Percentiles rank a stretch among this genome's conserved stretches.
phyloP scores from a whole-genome alignment of 2,888 invertebrate genomes.

The Bruchidius siliquastri region DNA sequence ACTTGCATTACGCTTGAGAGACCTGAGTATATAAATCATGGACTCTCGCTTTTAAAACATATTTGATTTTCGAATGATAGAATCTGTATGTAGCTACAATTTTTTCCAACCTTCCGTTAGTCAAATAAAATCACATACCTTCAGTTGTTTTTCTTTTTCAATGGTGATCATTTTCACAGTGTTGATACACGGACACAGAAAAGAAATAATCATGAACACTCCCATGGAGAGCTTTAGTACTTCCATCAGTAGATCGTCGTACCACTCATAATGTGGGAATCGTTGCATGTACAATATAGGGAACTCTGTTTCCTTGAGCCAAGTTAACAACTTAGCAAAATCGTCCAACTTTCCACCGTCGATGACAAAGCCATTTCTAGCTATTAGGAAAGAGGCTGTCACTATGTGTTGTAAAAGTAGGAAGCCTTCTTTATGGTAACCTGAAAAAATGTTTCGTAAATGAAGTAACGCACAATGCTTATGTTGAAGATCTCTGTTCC shows the following conservation, averaged over 20 bases:
- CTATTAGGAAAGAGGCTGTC: constrained; percentile 31
- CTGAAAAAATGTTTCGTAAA: constrained; percentile 43
- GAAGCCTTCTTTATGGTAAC: constrained; percentile 62
- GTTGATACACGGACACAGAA: constrained; percentile 74
- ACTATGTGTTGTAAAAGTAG: constrained; percentile 57
- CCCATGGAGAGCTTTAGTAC: constrained; percentile 66
- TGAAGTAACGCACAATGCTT: constrained; percentile 2
- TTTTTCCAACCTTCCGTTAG: no score
- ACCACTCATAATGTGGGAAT: constrained; percentile 70
- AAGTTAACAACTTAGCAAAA: no score
- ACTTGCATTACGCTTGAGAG: no score
- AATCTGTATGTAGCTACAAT: no score
- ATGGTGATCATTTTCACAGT: constrained; percentile 68
- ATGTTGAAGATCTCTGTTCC: no score
- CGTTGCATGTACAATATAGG: constrained; percentile 52
- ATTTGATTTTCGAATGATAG: no score
- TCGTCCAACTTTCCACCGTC: constrained; percentile 1
- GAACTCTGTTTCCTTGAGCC: constrained; percentile 4
- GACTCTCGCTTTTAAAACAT: no score
- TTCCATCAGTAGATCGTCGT: constrained; percentile 61
- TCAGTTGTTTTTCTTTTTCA: constrained; percentile 72
- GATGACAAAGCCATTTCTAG: constrained; percentile 11
- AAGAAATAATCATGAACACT: constrained; percentile 74
- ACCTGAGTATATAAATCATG: no score
- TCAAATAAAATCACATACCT: constrained; percentile 47